These are phyloP conservation scores for Nothocercus nigrocapillus DNA, from an alignment of 2,113 vertebrate genomes.

Conservation along the genomic window DNA sequence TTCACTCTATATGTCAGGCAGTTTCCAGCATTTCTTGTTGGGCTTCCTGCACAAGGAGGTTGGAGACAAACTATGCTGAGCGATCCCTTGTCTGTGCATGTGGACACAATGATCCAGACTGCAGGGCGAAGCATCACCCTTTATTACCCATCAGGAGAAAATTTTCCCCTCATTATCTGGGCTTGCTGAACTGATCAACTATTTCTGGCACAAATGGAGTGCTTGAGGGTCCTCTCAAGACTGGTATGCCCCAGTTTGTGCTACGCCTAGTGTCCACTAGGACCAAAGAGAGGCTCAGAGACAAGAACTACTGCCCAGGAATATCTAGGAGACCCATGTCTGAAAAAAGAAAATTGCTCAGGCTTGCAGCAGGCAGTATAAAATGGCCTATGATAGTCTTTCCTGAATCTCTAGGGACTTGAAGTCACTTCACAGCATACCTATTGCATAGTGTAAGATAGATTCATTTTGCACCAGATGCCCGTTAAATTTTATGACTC, in stretches of 20 bases:
- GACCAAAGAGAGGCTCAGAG: neutral
- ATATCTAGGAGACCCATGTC: neutral
- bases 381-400: neutral
- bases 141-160: neutral
- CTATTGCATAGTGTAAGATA: fast-evolving
- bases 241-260: fast-evolving
- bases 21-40: fast-evolving
- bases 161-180: neutral
- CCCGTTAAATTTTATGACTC: fast-evolving
- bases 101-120: neutral
- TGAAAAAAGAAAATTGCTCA: neutral
- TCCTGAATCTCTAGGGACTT: neutral
- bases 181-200: too few species aligned
- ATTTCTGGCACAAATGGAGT: fast-evolving
- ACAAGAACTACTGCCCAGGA: neutral
- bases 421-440: neutral
- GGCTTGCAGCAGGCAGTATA: neutral
- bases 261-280: neutral
- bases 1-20: neutral
- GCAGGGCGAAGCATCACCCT: neutral
- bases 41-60: neutral
- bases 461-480: fast-evolving
- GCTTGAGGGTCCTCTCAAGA: neutral
- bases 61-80: too few species aligned
- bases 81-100: too few species aligned